phyloP scores from a whole-genome alignment of 1,140 invertebrate species.

The Heliconius hermathena region DNA sequence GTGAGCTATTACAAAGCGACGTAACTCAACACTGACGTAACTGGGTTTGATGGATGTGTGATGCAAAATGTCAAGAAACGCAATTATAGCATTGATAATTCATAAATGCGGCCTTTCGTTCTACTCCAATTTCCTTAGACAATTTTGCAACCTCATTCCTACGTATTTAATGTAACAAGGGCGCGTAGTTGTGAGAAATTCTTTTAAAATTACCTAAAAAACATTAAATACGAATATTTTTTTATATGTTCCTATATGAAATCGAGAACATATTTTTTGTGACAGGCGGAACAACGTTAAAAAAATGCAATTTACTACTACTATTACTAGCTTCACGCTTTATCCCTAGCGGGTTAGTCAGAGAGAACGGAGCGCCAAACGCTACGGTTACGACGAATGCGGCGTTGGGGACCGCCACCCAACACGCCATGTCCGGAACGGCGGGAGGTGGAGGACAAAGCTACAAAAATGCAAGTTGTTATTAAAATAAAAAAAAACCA shows the following conservation, averaged over 20 bases:
- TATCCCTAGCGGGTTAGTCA: too few relatives aligned
- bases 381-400: too few relatives aligned
- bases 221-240: neutral
- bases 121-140: constrained; percentile 14
- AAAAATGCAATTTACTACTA: too few relatives aligned
- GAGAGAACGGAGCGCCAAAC: too few relatives aligned
- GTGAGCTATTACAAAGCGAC: neutral
- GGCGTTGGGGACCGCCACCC: too few relatives aligned
- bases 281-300: too few relatives aligned
- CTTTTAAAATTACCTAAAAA: neutral
- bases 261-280: too few relatives aligned
- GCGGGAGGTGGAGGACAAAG: too few relatives aligned
- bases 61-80: constrained; percentile 21
- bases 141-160: constrained; percentile 17
- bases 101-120: constrained; percentile 14
- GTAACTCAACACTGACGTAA: constrained; percentile 4
- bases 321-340: too few relatives aligned
- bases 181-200: neutral
- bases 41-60: constrained; percentile 4
- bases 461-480: too few relatives aligned
- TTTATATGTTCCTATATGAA: neutral
- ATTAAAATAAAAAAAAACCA: too few relatives aligned
- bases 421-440: too few relatives aligned
- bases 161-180: neutral
- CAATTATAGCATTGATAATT: constrained; percentile 19